Evolutionary conservation across 2,113 vertebrate genomes (phyloP), one percentile per base, ranked within the genome.

Genomic region (Apus apus): DNA sequence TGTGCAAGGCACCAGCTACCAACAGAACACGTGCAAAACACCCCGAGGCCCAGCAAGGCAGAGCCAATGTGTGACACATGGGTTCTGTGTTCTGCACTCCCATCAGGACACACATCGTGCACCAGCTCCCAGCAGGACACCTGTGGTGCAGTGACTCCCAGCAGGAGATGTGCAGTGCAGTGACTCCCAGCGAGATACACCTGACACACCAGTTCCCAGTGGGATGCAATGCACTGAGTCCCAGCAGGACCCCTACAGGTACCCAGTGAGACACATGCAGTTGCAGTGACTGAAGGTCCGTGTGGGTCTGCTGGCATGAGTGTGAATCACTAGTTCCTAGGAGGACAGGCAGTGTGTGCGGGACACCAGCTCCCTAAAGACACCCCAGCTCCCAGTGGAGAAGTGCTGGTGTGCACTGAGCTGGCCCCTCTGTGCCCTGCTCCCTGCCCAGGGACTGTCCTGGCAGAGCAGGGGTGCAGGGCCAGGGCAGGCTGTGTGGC

Each of bases 51-150:
- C 76, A 86, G 83, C 26, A 25, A 20, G 62, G 45, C 67, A 85
- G 57, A 61, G 29, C 30, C 64, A n/a, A 9, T 2, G 5, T 32
- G 30, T 38, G 34, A 51, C 64, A 68, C 23, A 29, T 1, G 0
- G 46, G 16, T 12, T 56, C 45, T 29, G 13, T 0, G 0, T 11
- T 45, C 11, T 64, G 60, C 4, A 2, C 27, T 62, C 46, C 40
- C 51, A 22, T 2, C 22, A 26, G 78, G 70, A 81, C 40, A 26
- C 5, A 2, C 0, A 4, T 3, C 29, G 66, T 3, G 22, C 57
- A 6, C 12, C 23, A n/a, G 2, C 13, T 45, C 40, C 50, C 62
- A n/a, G 66, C 12, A 36, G 62, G 29, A 61, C 29, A 15, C 25
- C 1, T 8, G 8, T 21, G 4, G 23, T 29, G 40, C 38, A 26